Evolutionary conservation across 2,888 invertebrate genomes (phyloP).

Genomic region (Drosophila mimetica): DNA sequence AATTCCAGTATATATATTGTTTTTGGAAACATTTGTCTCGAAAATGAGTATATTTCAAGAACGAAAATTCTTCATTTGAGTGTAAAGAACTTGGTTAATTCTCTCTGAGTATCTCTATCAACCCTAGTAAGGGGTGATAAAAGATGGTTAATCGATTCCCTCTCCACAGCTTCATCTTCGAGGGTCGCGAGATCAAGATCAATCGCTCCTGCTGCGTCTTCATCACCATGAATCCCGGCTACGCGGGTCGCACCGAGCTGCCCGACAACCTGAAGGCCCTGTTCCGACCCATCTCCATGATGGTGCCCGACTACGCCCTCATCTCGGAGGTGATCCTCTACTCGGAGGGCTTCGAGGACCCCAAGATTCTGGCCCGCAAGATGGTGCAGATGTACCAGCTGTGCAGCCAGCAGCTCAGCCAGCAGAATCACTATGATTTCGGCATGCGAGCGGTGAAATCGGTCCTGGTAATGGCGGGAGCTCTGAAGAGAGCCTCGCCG

Average conservation of each 20-base stretch:
- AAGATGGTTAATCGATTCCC: too few species aligned
- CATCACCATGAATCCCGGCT: conserved; percentile 97
- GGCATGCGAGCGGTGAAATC: conserved; percentile 97
- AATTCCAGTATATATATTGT: too few species aligned
- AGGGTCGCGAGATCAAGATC: conserved; percentile 94
- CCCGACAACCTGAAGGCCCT: conserved; percentile 95
- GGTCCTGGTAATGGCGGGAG: conserved; percentile 96
- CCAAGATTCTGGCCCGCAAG: conserved; percentile 93
- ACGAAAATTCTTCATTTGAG: too few species aligned
- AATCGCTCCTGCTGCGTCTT: conserved; percentile 93
- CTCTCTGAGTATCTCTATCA: too few species aligned
- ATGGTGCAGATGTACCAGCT: conserved; percentile 97
- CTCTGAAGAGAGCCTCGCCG: conserved; percentile 93
- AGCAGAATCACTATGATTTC: conserved; percentile 96
- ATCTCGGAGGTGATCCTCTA: conserved; percentile 97
- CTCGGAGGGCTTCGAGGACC: conserved; percentile 96
- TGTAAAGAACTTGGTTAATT: too few species aligned
- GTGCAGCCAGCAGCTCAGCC: conserved; percentile 95
- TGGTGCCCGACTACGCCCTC: conserved; percentile 95
- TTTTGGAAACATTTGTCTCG: too few species aligned
- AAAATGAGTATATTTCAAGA: too few species aligned
- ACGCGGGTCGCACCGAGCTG: conserved; percentile 94
- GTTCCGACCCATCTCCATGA: conserved; percentile 95
- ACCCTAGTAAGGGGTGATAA: too few species aligned
- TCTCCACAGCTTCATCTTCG: conserved; percentile 92